phyloP scores from a whole-genome alignment of 2,797 vertebrate species.

The Acrossocheilus fasciatus region DNA sequence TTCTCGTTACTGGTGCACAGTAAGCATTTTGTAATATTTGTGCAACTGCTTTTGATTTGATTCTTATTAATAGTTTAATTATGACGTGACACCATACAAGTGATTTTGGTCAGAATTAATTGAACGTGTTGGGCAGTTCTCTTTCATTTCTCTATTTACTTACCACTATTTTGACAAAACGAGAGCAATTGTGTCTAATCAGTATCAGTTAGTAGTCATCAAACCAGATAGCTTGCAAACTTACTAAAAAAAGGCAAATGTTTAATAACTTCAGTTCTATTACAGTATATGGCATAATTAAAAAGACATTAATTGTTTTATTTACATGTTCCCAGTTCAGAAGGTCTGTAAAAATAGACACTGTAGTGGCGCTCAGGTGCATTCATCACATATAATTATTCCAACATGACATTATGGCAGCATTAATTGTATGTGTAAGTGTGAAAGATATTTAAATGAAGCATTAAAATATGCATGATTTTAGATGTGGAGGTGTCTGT shows the following conservation, averaged over 20 bases:
- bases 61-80: too few relatives aligned
- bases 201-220: neutral
- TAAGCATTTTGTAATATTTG: too few relatives aligned
- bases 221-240: neutral
- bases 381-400: neutral
- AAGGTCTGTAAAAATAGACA: neutral
- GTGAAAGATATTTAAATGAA: constrained; percentile 2
- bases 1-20: too few relatives aligned
- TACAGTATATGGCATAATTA: neutral
- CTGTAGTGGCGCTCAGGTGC: neutral
- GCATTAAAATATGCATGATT: neutral
- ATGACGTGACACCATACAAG: too few relatives aligned
- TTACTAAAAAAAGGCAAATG: neutral
- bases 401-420: neutral
- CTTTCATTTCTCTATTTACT: neutral
- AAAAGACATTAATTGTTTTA: neutral
- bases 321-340: neutral
- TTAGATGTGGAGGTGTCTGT: constrained; percentile 19
- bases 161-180: neutral
- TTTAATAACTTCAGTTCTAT: neutral
- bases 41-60: neutral
- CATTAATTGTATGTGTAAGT: neutral
- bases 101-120: neutral
- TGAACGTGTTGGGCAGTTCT: neutral
- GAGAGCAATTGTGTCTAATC: neutral